Percentiles rank a stretch among this genome's conserved stretches.
Evolutionary conservation across 1,140 invertebrate species (phyloP).

Genomic region (Aleiodes sp.): DNA sequence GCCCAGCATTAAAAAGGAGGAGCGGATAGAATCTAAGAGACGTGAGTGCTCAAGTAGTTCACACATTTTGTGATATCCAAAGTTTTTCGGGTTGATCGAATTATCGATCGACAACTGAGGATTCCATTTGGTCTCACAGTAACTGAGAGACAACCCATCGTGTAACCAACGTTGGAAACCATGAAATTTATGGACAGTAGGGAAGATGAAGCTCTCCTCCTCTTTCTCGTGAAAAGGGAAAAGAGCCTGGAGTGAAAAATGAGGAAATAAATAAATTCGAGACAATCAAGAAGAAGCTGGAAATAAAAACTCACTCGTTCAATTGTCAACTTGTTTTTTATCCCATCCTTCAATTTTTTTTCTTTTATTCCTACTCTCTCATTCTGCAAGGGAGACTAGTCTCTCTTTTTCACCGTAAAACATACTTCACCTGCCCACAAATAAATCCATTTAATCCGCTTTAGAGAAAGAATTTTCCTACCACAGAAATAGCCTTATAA

Average conservation of each 20-base stretch:
- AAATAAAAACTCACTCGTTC: not conserved
- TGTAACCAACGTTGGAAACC: not conserved
- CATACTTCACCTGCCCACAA: constrained; percentile 15
- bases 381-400: not conserved
- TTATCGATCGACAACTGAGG: constrained; percentile 31
- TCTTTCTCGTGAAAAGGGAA: not conserved
- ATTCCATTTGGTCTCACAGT: constrained; percentile 28
- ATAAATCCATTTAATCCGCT: constrained; percentile 31
- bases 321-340: not conserved
- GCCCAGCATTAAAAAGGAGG: no score
- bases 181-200: constrained; percentile 5
- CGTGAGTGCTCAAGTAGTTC: not conserved
- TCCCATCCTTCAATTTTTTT: not conserved
- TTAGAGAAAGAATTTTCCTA: not conserved
- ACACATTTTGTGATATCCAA: not conserved
- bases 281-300: constrained; percentile 7
- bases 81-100: constrained; percentile 21
- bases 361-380: not conserved
- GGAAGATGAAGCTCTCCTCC: not conserved
- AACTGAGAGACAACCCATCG: constrained; percentile 27
- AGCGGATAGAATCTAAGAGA: no score
- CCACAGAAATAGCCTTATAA: constrained; percentile 1
- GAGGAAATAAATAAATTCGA: constrained; percentile 18
- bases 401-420: constrained; percentile 7
- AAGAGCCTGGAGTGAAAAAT: not conserved